Evolutionary conservation across 2,888 invertebrate genomes (phyloP).

Genomic region (Cyclophora albipunctata): DNA sequence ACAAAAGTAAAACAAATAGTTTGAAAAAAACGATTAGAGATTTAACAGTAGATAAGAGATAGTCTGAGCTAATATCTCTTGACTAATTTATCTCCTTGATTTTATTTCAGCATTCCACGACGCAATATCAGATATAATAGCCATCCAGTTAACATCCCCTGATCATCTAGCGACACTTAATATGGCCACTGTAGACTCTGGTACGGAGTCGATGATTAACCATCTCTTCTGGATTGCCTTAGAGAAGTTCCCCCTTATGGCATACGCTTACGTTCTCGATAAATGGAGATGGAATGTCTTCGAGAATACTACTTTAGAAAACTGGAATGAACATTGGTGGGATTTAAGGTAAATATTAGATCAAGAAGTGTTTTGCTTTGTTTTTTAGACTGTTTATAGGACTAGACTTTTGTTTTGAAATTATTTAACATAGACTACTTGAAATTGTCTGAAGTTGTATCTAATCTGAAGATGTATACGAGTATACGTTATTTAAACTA

Average conservation of each 20-base stretch:
- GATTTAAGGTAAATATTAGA: conserved; percentile 41
- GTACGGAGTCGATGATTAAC: conserved; percentile 51
- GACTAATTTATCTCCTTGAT: too few relatives aligned
- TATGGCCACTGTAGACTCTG: conserved; percentile 46
- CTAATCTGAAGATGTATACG: too few relatives aligned
- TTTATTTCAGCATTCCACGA: conserved; percentile 75
- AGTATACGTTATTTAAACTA: too few relatives aligned
- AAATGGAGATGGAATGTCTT: conserved; percentile 68
- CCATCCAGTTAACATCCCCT: conserved; percentile 74
- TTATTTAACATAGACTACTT: too few relatives aligned
- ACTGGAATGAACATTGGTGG: conserved; percentile 69
- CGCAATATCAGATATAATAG: conserved; percentile 78
- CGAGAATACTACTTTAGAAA: conserved; percentile 42
- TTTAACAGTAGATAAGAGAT: too few relatives aligned
- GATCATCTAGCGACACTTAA: conserved; percentile 61
- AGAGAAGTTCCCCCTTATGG: conserved; percentile 63
- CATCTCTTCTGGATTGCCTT: conserved; percentile 61
- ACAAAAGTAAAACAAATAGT: too few relatives aligned
- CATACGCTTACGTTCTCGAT: conserved; percentile 59
- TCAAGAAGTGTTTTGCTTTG: not conserved
- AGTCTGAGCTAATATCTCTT: too few relatives aligned
- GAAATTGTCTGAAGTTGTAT: too few relatives aligned
- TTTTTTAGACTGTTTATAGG: not conserved
- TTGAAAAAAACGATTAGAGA: too few relatives aligned
- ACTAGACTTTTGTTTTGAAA: too few relatives aligned